Evolutionary conservation across 1,140 invertebrate genomes (phyloP).

Genomic region (Brachionus rotundiformis): DNA sequence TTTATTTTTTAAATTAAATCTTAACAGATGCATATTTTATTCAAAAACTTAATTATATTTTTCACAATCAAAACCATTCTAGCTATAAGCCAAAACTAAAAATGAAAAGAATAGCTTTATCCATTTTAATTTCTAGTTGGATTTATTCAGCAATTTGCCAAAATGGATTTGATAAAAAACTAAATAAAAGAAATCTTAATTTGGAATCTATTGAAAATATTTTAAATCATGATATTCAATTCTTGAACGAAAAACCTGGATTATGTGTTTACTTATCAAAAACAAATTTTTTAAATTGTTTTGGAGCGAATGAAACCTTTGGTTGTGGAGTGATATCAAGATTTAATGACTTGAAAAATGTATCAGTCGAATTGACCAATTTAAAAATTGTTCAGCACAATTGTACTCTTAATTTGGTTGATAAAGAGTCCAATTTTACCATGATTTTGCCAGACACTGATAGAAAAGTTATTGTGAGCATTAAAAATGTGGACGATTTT

Average conservation of each 20-base stretch:
- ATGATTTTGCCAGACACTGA: not conserved
- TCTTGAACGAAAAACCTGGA: not conserved
- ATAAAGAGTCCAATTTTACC: not conserved
- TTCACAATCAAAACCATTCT: no score
- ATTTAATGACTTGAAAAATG: not conserved
- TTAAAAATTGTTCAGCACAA: not conserved
- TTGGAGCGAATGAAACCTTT: not conserved
- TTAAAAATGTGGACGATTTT: conserved; percentile 15
- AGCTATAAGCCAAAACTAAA: not conserved
- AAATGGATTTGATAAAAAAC: not conserved
- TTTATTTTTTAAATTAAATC: not conserved
- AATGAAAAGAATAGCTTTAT: not conserved
- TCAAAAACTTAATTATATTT: no score
- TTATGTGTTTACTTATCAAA: not conserved
- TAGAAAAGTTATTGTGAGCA: not conserved
- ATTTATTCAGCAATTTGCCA: not conserved
- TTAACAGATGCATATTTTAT: no score
- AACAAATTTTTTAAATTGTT: conserved; percentile 5
- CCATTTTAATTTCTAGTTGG: not conserved
- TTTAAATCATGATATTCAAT: not conserved
- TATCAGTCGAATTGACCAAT: not conserved
- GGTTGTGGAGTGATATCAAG: not conserved
- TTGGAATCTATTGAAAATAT: not conserved
- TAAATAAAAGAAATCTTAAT: not conserved
- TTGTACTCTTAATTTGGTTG: not conserved